Evolutionary conservation across 1,140 invertebrate species (phyloP).

Genomic region (Drosophila sturtevanti): DNA sequence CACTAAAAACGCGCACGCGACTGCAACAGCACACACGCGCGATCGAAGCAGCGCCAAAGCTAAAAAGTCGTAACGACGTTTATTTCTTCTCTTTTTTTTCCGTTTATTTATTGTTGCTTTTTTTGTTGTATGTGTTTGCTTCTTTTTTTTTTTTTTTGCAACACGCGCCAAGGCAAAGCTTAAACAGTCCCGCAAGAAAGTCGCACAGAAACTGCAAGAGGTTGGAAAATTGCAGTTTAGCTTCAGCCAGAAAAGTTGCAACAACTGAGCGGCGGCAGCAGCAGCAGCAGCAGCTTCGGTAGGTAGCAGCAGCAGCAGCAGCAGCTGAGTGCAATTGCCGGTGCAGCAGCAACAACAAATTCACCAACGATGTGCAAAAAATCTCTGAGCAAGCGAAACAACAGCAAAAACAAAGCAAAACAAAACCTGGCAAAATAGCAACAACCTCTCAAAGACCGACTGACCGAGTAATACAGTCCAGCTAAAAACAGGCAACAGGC

Average conservation of each 20-base stretch:
- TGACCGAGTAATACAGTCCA: slow-evolving; percentile 83
- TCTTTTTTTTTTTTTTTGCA: slow-evolving; percentile 41
- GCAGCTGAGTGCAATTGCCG: slow-evolving; percentile 70
- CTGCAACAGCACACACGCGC: slow-evolving; percentile 51
- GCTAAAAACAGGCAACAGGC: slow-evolving; percentile 36
- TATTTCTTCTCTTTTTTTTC: neutral
- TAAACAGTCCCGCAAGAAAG: slow-evolving; percentile 82
- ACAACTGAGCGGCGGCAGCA: slow-evolving; percentile 25
- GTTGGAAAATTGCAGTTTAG: slow-evolving; percentile 75
- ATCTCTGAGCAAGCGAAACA: slow-evolving; percentile 34
- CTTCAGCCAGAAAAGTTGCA: slow-evolving; percentile 40
- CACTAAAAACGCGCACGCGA: slow-evolving; percentile 71
- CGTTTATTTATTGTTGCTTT: slow-evolving; percentile 6
- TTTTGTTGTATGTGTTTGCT: slow-evolving; percentile 11
- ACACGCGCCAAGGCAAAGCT: slow-evolving; percentile 73
- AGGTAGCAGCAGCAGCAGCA: slow-evolving; percentile 39
- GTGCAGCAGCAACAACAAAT: slow-evolving; percentile 56
- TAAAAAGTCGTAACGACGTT: neutral
- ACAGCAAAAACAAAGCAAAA: slow-evolving; percentile 28
- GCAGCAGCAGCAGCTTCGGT: slow-evolving; percentile 44
- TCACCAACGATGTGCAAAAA: slow-evolving; percentile 45
- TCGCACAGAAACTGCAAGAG: slow-evolving; percentile 82
- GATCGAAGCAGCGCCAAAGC: neutral
- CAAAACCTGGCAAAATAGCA: slow-evolving; percentile 74
- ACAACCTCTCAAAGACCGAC: slow-evolving; percentile 83